phyloP scores from a whole-genome alignment of 2,888 invertebrate species.

The Strigamia maritima region DNA sequence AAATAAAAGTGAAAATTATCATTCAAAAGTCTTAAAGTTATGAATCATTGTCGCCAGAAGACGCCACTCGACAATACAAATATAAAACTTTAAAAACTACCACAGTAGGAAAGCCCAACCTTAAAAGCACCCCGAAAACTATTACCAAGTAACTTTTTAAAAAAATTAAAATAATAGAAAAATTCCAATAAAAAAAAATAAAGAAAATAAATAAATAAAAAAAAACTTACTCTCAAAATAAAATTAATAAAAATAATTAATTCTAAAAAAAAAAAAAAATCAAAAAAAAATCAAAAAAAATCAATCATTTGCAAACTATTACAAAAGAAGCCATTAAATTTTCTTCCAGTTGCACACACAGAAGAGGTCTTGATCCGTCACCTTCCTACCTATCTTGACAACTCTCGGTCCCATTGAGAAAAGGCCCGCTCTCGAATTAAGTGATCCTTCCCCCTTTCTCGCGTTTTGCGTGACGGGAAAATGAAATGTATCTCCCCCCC shows the following conservation, averaged over 20 bases:
- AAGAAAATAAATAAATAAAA: background rate
- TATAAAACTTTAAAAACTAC: background rate
- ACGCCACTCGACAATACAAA: background rate
- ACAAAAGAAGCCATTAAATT: constrained; percentile 29
- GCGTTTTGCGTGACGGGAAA: constrained; percentile 21
- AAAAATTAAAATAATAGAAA: background rate
- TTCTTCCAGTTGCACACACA: constrained; percentile 11
- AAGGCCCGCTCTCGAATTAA: constrained; percentile 24
- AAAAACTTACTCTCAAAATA: background rate
- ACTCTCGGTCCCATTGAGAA: constrained; percentile 21
- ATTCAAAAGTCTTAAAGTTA: background rate
- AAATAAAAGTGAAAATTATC: background rate
- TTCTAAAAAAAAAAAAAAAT: background rate
- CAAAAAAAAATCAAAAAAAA: background rate
- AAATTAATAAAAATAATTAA: background rate
- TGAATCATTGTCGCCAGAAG: background rate
- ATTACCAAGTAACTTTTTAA: too few species aligned
- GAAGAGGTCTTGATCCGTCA: constrained; percentile 15
- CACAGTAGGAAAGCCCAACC: background rate
- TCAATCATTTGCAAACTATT: background rate
- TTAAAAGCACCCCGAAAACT: background rate
- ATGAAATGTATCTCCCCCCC: background rate
- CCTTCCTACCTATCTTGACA: constrained; percentile 16
- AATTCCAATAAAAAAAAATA: background rate
- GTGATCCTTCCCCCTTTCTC: constrained; percentile 10